Conservation (phyloP, 2,113 vertebrate genomes). For the Lasiurus cinereus region DNA sequence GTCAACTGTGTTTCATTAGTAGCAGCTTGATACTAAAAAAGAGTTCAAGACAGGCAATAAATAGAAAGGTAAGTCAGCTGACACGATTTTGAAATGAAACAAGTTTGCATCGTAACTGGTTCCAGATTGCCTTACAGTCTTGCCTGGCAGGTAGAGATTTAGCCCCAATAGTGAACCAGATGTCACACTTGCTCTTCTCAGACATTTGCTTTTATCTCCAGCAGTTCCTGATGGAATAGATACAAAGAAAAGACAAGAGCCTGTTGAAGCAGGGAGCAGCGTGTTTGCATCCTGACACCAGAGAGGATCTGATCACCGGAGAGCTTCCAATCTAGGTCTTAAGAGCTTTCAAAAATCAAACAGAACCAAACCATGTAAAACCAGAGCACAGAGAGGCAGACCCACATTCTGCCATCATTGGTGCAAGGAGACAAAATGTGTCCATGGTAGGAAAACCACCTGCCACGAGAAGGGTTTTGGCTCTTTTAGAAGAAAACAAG, state of each 20-base stretch:
- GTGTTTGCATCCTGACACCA: slow-evolving; percentile 74
- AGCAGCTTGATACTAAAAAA: slow-evolving; percentile 74
- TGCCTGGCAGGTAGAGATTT: slow-evolving; percentile 86
- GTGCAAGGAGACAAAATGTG: background rate
- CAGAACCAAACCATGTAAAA: background rate
- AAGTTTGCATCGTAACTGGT: slow-evolving; percentile 78
- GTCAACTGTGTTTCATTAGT: slow-evolving; percentile 70
- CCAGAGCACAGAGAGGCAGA: background rate
- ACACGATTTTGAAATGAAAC: slow-evolving; percentile 81
- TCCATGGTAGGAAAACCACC: background rate
- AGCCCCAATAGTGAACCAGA: slow-evolving; percentile 84
- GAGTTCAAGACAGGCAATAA: slow-evolving; percentile 65
- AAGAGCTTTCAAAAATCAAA: slow-evolving; percentile 69
- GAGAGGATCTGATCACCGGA: slow-evolving; percentile 73
- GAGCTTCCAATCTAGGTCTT: slow-evolving; percentile 77
- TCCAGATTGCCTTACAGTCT: slow-evolving; percentile 80
- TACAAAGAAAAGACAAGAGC: slow-evolving; percentile 81
- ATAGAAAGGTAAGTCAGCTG: slow-evolving; percentile 83
- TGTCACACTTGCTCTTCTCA: slow-evolving; percentile 85
- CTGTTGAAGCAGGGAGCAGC: slow-evolving; percentile 73
- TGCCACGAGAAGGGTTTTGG: background rate
- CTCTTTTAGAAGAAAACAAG: background rate
- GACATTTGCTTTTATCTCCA: slow-evolving; percentile 85
- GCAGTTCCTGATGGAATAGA: slow-evolving; percentile 80
- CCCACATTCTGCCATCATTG: background rate